Evolutionary conservation across 2,888 invertebrate genomes (phyloP), one percentile per base, ranked within the genome.

Genomic region (Aphrophora alni): DNA sequence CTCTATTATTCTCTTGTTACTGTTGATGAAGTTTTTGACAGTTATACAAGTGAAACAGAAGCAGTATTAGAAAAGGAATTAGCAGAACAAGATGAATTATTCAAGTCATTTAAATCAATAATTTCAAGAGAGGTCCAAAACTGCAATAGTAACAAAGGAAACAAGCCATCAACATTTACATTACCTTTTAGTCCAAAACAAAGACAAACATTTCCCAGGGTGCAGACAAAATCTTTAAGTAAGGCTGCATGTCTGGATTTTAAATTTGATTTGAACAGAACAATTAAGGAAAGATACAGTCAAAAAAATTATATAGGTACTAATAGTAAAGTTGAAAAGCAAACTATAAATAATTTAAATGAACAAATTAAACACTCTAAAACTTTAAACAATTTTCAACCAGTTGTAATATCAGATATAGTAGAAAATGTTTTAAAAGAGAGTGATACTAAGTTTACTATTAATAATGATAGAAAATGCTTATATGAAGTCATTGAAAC

Each of bases 61-160:
- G 88, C 88, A 82, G 86, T 89, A 82, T 86, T 90, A 84, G 90
- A 90, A 74, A 89, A 89, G 85, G 91, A 91, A 86, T 87, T 91
- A 24, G 89, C 87, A 33, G 91, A 91, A 86, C 91, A 91, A 86
- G 90, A 91, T 86, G 89, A 88, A 71, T 87, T 91, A 59, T 90
- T 90, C 69, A 88, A 88, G 86, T 90, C 90, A 74, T 90, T 91
- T 87, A 88, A 89, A 82, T 89, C 89, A 80, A 90, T 90, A 81
- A 89, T 88, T 44, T 83, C 85, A 83, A 87, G 87, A 85, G 84
- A 85, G 77, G 85, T 83, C 86, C 87, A 76, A 51, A 76, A 25
- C 4, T 24, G 33, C 1, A 81, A 77, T 38, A 69, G 73, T 17
- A 72, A 51, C 17, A 73, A 77, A 77, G 28, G 70, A 38, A 77